Evolutionary conservation across 2,888 invertebrate species (phyloP), one percentile per base, ranked within the genome.

Genomic region (Phragmatobia fuliginosa): DNA sequence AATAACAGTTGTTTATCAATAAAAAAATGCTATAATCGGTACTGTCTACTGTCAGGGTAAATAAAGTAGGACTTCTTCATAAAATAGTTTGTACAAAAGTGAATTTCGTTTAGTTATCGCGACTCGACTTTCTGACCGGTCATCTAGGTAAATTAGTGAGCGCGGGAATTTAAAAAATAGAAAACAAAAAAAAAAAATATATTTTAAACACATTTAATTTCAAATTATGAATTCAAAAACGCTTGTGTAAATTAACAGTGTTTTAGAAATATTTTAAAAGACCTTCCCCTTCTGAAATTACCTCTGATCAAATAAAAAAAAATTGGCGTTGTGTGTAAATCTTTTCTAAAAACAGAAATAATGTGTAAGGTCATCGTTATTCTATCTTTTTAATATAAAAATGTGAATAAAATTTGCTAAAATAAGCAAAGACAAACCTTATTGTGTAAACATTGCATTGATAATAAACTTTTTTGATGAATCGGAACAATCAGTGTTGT

Each of bases 1-100:
- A 67, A 71, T 77, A 73, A 71, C 70, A 18, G 76, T 76, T 74
- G 64, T 80, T 76, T 78, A 72, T 80, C 71, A 76, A 83, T 78
- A 64, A 71, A 82, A n/a, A 68, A 63, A 66, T 68, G 28, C 33
- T 78, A 68, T 66, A 67, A 69, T 56, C 62, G 61, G 32, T 36
- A 69, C 63, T 38, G 31, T 61, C 10, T 31, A 60, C 28, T 32
- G 64, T n/a, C 64, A 61, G 52, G 38, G 49, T 69, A 62, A 71
- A 36, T 62, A 41, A 58, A 70, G 18, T 59, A 11, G 56, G 28
- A 32, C 63, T 32, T 25, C 16, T 60, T 31, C 21, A 11, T 10
- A 62, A 69, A 70, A 62, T 62, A 71, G 52, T 56, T 41, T 73
- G 74, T 81, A 71, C 28, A 49, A 33, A 62, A 70, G 70, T 79